Conservation (phyloP, 2,113 vertebrate species). For the Sorex fumeus region DNA sequence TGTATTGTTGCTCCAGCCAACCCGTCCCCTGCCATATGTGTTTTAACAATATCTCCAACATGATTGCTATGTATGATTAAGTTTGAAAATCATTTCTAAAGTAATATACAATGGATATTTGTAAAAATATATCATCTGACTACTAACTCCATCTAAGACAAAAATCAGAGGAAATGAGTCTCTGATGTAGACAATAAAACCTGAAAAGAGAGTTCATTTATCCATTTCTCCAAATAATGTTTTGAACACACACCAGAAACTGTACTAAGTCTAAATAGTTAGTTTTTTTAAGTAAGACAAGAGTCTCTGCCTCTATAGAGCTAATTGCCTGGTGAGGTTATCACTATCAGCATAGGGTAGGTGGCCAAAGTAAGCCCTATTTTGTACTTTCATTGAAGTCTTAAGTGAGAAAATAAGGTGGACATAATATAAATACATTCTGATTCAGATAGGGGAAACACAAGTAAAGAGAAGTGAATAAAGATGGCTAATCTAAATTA, state of each 20-base stretch:
- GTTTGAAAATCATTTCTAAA: slow-evolving; percentile 15
- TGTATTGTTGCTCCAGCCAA: too few species aligned
- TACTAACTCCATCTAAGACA: slow-evolving; percentile 2
- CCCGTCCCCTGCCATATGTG: neutral
- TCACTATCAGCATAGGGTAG: neutral
- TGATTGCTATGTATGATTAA: neutral
- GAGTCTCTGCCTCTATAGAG: neutral
- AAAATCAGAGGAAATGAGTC: slow-evolving; percentile 1
- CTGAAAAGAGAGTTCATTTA: slow-evolving; percentile 37
- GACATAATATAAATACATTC: slow-evolving; percentile 31
- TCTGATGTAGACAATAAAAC: neutral
- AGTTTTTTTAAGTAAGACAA: slow-evolving; percentile 46
- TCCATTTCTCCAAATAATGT: slow-evolving; percentile 1
- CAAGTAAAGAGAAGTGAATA: slow-evolving; percentile 3
- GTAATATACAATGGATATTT: neutral
- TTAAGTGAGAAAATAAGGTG: neutral
- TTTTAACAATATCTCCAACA: slow-evolving; percentile 26
- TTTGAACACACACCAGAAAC: neutral
- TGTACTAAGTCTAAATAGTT: neutral
- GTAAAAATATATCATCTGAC: neutral
- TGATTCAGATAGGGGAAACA: neutral
- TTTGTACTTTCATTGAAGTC: neutral
- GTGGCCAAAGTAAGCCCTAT: neutral
- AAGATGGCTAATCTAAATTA: neutral
- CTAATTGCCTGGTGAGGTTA: neutral